Base-by-base conservation (phyloP, 2,888 invertebrate genomes). In the Eueremaeus valkanovi region DNA sequence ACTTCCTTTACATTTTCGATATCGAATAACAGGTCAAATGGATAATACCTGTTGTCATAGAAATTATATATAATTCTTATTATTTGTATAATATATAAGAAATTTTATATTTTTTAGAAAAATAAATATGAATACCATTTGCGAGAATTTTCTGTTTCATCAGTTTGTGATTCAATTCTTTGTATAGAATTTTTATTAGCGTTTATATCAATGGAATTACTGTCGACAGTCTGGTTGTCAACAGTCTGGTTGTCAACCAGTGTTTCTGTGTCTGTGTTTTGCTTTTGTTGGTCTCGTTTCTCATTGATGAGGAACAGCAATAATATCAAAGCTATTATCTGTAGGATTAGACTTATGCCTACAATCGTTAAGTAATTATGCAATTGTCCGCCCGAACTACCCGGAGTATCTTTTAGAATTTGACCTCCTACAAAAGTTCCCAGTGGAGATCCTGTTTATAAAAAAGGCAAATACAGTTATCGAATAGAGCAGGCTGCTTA, bases 1-100 rank as follows among this genome's bases (percentile, higher is more conserved):
- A 61, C 33, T n/a, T 61, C 61, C 18, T 61, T 61, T 13, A 61
- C 31, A n/a, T 61, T 61, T 29, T 61, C 9, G 3, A 33, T 29
- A 18, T 61, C 61, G 11, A 61, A 61, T 5, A 61, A 3, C 18
- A 61, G 18, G 1, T 21, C 29, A 8, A 61, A 29, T 31, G 61
- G 31, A 29, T 61, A 61, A 33, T 61, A 61, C 61, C 61, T 61
- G 5, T 45, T 40, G n/a, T n/a, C n/a, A n/a, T n/a, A n/a, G n/a
- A n/a, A n/a, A n/a, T n/a, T n/a, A n/a, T n/a, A n/a, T n/a, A n/a
- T n/a, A n/a, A n/a, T n/a, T n/a, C n/a, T n/a, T n/a, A n/a, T n/a
- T n/a, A n/a, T n/a, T n/a, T n/a, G n/a, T n/a, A n/a, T n/a, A n/a
- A n/a, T n/a, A n/a, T n/a, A n/a, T n/a, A n/a, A 36, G 36, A 36